A percentile compares a stretch with the other conserved stretches of the same genome.
phyloP scores from a whole-genome alignment of 2,113 vertebrate genomes.

The Platichthys stellatus region DNA sequence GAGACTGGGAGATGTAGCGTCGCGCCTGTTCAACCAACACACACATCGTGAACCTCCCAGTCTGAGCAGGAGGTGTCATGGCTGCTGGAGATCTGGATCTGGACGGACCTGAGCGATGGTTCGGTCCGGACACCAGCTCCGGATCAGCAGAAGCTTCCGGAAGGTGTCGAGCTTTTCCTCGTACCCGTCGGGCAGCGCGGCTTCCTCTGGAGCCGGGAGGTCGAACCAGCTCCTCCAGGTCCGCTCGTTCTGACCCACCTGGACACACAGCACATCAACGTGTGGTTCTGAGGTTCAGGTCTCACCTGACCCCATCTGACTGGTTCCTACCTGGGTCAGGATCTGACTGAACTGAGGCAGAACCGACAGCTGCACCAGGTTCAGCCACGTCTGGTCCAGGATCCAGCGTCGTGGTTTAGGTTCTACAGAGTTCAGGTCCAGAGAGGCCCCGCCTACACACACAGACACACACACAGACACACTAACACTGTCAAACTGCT shows the following conservation, averaged over 20 bases:
- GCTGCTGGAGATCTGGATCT: too few relatives aligned
- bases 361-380: slow-evolving; percentile 86
- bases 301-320: accelerated
- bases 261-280: slow-evolving; percentile 8
- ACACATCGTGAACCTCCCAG: background rate
- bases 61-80: background rate
- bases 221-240: slow-evolving; percentile 88
- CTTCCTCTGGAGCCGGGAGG: slow-evolving; percentile 81
- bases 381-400: slow-evolving; percentile 88
- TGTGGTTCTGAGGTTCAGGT: background rate
- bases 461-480: background rate
- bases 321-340: slow-evolving; percentile 69
- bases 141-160: slow-evolving; percentile 85
- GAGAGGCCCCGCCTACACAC: slow-evolving; percentile 83
- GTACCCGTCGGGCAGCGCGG: slow-evolving; percentile 83
- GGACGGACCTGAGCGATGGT: slow-evolving; percentile 83
- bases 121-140: slow-evolving; percentile 87
- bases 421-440: slow-evolving; percentile 87
- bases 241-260: slow-evolving; percentile 83
- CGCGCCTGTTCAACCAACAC: slow-evolving; percentile 75
- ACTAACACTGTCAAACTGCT: background rate
- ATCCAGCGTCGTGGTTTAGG: slow-evolving; percentile 88
- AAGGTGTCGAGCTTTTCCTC: slow-evolving; percentile 83
- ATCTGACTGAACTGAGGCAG: slow-evolving; percentile 82
- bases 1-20: slow-evolving; percentile 84